Percentiles rank a stretch among this genome's conserved stretches.
These are phyloP conservation scores for Neoscelio sp. DNA, from an alignment of 2,888 invertebrate species.

Conservation along the genomic window DNA sequence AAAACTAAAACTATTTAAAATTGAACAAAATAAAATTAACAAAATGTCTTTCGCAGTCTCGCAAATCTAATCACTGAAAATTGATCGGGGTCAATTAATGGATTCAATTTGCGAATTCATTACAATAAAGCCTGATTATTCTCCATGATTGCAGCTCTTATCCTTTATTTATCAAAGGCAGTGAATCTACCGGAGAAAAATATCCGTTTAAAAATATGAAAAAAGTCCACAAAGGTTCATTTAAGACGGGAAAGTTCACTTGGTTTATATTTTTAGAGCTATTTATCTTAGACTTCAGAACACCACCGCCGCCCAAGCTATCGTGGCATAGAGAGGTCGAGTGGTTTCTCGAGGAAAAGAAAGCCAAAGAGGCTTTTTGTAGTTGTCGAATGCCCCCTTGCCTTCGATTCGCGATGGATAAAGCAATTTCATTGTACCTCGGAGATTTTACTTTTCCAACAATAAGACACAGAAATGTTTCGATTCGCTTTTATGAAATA, in stretches of 20 bases:
- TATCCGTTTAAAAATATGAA: slow-evolving; percentile 57
- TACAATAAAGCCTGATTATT: slow-evolving; percentile 17
- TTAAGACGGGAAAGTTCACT: slow-evolving; percentile 53
- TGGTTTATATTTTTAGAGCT: slow-evolving; percentile 65
- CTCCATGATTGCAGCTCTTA: background rate
- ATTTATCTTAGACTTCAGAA: slow-evolving; percentile 65
- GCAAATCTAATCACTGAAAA: background rate
- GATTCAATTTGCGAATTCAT: background rate
- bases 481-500: slow-evolving; percentile 20
- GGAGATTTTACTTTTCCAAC: slow-evolving; percentile 35
- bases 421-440: slow-evolving; percentile 52
- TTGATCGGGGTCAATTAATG: slow-evolving; percentile 13
- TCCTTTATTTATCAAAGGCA: slow-evolving; percentile 34
- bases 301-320: slow-evolving; percentile 47
- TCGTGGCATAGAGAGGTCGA: slow-evolving; percentile 60
- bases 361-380: slow-evolving; percentile 61
- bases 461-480: slow-evolving; percentile 45
- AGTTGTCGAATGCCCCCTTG: slow-evolving; percentile 54
- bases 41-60: background rate
- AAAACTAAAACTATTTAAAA: background rate
- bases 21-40: background rate
- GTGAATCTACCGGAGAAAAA: slow-evolving; percentile 29
- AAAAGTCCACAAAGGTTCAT: slow-evolving; percentile 52
- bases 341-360: slow-evolving; percentile 59
- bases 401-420: slow-evolving; percentile 54